phyloP scores from a whole-genome alignment of 2,888 invertebrate species.

The Cosmopolites sordidus region DNA sequence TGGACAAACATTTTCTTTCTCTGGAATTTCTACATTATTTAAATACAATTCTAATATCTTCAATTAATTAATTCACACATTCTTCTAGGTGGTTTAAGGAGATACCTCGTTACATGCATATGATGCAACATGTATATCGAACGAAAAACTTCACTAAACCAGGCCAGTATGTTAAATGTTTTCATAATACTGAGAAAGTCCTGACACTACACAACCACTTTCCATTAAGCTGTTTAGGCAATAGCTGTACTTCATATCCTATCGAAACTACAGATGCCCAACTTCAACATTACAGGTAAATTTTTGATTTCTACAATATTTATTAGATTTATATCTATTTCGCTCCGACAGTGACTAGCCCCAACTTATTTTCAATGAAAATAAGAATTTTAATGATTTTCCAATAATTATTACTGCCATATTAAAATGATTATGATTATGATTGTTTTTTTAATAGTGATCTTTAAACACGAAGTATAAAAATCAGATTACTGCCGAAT shows the following conservation, averaged over 20 bases:
- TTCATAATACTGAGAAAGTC: constrained; percentile 87
- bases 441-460: no score
- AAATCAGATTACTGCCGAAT: no score
- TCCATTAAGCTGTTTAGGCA: constrained; percentile 81
- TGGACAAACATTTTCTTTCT: no score
- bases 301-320: no score
- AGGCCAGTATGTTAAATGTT: constrained; percentile 89
- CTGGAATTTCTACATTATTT: no score
- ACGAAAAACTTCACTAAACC: constrained; percentile 89
- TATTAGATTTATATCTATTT: no score
- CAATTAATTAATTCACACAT: neutral
- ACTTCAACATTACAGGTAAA: constrained; percentile 75
- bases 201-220: constrained; percentile 90
- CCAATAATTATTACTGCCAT: no score
- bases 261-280: constrained; percentile 80
- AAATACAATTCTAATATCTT: neutral
- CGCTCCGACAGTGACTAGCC: no score
- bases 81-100: constrained; percentile 61
- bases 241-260: constrained; percentile 75
- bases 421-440: no score
- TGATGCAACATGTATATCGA: constrained; percentile 88
- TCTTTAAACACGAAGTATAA: no score
- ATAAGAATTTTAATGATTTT: no score
- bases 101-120: constrained; percentile 81
- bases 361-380: no score